Base-by-base conservation (phyloP, 2,113 vertebrate genomes). In the Candoia aspera region DNA sequence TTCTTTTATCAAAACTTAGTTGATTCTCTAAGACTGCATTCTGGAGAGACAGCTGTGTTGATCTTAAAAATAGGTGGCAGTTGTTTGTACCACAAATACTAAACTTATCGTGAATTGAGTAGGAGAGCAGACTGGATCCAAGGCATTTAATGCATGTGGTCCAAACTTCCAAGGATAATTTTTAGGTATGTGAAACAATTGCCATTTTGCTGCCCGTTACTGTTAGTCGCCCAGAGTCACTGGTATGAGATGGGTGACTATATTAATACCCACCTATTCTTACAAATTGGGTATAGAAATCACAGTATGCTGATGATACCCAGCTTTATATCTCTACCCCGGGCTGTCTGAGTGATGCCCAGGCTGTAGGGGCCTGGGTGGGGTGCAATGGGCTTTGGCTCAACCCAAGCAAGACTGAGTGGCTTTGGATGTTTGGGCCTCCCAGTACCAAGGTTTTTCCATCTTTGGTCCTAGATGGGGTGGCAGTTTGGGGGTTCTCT, bases 1-100 rank as follows among this genome's bases (percentile, higher is more conserved):
- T 86, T 86, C 53, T 86, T 42, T 86, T 86, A n/a, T 86, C 85
- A 57, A 86, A 86, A 86, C n/a, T 33, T 55, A 57, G 29, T 86
- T 57, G 85, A 55, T 86, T 86, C 8, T 55, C 54, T 86, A 57
- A 19, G 29, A 33, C 26, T 86, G 29, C 29, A 8, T 86, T 19
- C 29, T 86, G 26, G 53, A 86, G 26, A 86, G 29, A n/a, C 49
- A 86, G 17, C 49, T 55, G 29, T n/a, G 15, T n/a, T 15, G 26
- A 19, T 55, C n/a, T 57, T 17, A 33, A 86, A 53, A 86, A 86
- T 88, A 60, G 37, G 11, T 42, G 37, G 21, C 87, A 60, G 37
- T 13, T 60, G 4, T 88, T 88, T 13, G 58, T 24, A 26, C 8
- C 19, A 42, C 58, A 88, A 88, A 88, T 88, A 13, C 55, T 42